Evolutionary conservation across 2,797 vertebrate species (phyloP), one percentile per base, ranked within the genome.

Genomic region (Hypotaenidia philippensis): DNA sequence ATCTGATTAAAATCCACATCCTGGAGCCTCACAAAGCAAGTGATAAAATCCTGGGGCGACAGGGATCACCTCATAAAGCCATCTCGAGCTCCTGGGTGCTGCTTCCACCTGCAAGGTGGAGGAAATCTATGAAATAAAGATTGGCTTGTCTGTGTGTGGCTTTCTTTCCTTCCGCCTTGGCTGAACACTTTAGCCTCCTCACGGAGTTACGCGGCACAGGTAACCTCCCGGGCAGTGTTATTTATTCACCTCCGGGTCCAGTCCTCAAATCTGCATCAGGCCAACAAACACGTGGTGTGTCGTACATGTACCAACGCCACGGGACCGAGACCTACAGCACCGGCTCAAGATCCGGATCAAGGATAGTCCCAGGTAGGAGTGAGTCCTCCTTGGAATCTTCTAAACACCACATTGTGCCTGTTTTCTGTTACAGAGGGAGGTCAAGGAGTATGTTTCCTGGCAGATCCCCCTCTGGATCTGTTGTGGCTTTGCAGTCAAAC

Each of bases 361-460:
- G 32, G 55, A 19, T 18, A 19, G 32, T 10, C 57, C 60, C 71
- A 85, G 34, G 64, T 17, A 63, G 47, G 15, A 47, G 34, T 29
- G 76, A 40, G n/a, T 50, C 74, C n/a, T 31, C n/a, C 15, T n/a
- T 71, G 76, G 56, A 68, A 41, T 56, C 2, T 65, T 93, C 64
- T 3, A 64, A 77, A n/a, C 12, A 9, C 44, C 40, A 22, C 23
- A 3, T 3, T 55, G 50, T 68, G 59, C 27, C 34, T 56, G 2
- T 65, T 47, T 38, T 63, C 49, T 53, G 8, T 22, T 65, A 40
- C 0, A 13, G 57, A 94, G 71, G 36, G 82, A 82, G 87, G 68
- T 87, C 76, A 91, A 80, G 65, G 84, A 82, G 56, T 38, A 84
- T 77, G 20, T 47, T 87, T 78, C 47, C 63, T 82, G 82, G 52